Conservation (phyloP, 37 sponge, comb jelly and placozoan species). For the Lycopodina hypogea region DNA sequence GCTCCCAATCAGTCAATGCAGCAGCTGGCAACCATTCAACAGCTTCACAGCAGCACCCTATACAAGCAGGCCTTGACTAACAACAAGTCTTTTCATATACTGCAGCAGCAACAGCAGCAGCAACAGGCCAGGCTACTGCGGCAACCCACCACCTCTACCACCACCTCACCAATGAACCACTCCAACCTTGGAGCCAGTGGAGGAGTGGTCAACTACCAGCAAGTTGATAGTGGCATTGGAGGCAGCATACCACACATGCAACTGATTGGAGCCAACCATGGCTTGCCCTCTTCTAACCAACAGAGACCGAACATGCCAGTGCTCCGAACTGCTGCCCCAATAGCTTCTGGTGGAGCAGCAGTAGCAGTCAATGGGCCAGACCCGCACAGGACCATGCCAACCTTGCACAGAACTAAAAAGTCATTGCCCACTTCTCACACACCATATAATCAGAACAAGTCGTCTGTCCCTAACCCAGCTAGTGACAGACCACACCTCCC, state of each 20-base stretch:
- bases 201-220: neutral
- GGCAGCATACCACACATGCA: neutral
- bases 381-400: constrained; percentile 8
- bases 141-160: neutral
- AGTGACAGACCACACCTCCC: constrained; percentile 19
- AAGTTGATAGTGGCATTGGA: neutral
- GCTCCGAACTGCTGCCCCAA: neutral
- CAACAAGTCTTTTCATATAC: neutral
- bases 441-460: neutral
- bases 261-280: neutral
- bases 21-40: neutral
- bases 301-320: neutral
- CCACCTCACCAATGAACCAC: too few relatives aligned
- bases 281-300: neutral
- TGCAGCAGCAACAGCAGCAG: constrained; percentile 2
- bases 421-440: neutral
- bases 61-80: neutral
- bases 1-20: neutral
- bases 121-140: neutral
- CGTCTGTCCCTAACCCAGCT: neutral
- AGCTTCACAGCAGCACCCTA: neutral
- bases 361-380: neutral
- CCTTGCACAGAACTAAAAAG: constrained; percentile 5
- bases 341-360: neutral
- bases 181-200: neutral